Percentiles rank a stretch among this genome's conserved stretches.
phyloP scores from a whole-genome alignment of 2,888 invertebrate species.

The Glyphotaelius pellucidus region DNA sequence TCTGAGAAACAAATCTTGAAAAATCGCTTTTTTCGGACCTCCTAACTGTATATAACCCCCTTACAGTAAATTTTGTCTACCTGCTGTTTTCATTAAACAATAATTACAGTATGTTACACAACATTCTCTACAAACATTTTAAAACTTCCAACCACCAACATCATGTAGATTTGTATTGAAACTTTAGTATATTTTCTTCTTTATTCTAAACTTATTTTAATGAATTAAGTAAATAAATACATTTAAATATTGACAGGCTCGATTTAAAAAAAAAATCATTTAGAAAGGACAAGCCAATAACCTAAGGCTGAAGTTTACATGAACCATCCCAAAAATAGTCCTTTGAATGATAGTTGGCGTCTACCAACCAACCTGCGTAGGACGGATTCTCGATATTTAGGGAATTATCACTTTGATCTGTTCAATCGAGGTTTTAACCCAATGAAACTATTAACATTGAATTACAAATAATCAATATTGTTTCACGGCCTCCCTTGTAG shows the following conservation, averaged over 20 bases:
- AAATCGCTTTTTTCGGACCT: no score
- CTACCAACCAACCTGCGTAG: not conserved
- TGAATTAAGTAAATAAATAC: not conserved
- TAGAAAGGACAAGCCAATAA: not conserved
- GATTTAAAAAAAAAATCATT: not conserved
- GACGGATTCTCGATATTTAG: not conserved
- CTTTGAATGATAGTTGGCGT: not conserved
- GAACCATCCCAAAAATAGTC: not conserved
- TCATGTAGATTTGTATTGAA: not conserved
- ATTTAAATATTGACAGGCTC: not conserved
- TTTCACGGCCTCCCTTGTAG: not conserved
- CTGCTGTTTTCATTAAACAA: no score
- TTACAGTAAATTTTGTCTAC: no score
- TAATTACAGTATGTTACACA: not conserved
- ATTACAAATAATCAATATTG: not conserved
- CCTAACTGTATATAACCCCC: no score
- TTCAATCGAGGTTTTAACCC: not conserved
- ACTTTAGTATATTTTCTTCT: not conserved
- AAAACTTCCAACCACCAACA: not conserved
- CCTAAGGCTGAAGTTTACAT: not conserved
- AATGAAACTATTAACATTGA: not conserved
- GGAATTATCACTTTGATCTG: not conserved
- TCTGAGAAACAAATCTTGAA: no score
- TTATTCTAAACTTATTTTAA: not conserved
- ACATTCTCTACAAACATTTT: not conserved